Evolutionary conservation across 2,888 invertebrate species (phyloP).

Genomic region (Chelonus formosanus): DNA sequence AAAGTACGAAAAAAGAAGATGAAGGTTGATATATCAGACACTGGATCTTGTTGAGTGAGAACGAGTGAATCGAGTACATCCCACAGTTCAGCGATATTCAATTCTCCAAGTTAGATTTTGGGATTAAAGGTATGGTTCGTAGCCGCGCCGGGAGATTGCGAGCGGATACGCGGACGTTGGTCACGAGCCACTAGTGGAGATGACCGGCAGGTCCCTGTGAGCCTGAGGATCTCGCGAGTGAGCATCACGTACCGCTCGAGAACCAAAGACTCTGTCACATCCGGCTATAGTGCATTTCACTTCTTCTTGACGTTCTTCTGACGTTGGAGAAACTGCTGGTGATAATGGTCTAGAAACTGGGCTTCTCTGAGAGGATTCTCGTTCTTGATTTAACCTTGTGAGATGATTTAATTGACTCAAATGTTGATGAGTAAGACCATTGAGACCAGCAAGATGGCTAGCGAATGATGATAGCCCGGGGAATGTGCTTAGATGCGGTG

Average conservation of each 20-base stretch:
- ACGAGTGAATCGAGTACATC: slow-evolving; percentile 30
- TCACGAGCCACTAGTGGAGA: slow-evolving; percentile 60
- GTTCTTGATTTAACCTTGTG: slow-evolving; percentile 53
- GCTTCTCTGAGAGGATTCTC: slow-evolving; percentile 32
- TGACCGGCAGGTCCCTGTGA: slow-evolving; percentile 55
- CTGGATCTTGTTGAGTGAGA: slow-evolving; percentile 23
- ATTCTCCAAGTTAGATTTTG: slow-evolving; percentile 33
- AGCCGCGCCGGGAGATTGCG: slow-evolving; percentile 49
- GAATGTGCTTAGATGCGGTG: slow-evolving; percentile 70
- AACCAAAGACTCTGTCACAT: slow-evolving; percentile 81
- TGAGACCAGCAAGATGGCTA: slow-evolving; percentile 57
- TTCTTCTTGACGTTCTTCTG: slow-evolving; percentile 66
- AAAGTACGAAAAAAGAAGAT: slow-evolving; percentile 15
- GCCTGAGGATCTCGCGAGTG: slow-evolving; percentile 69
- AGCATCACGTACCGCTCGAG: slow-evolving; percentile 79
- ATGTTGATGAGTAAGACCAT: slow-evolving; percentile 66
- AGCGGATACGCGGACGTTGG: slow-evolving; percentile 52
- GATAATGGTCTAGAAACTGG: slow-evolving; percentile 36
- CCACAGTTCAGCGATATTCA: slow-evolving; percentile 25
- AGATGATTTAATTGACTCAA: slow-evolving; percentile 53
- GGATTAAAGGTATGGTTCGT: slow-evolving; percentile 45
- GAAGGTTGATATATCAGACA: slow-evolving; percentile 10
- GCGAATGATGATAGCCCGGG: slow-evolving; percentile 67
- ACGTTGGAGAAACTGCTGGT: slow-evolving; percentile 46
- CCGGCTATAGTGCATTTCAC: slow-evolving; percentile 80